Evolutionary conservation across 37 sponge, comb jelly and placozoan species (phyloP), one percentile per base, ranked within the genome.

Genomic region (Chondrilla cf. caribensis): DNA sequence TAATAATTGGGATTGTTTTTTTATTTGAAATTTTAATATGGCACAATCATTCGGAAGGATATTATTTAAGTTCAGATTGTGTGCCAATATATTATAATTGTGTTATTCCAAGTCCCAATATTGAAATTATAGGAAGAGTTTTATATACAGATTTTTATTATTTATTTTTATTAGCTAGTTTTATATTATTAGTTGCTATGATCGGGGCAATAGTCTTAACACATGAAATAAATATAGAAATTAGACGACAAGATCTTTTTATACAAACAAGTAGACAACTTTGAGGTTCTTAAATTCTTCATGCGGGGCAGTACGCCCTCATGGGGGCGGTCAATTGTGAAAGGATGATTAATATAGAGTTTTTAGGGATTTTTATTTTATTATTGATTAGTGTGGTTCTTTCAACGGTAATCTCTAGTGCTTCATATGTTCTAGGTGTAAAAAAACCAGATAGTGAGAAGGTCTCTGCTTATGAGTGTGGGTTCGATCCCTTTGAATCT

Each of bases 181-280:
- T 88, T 88, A 77, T 91, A 82, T 91, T 91, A 91, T 91, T 91
- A 60, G 92, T 88, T 62, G 92, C 92, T 32, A 88, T 91, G 92
- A 65, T 91, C 18, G 92, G 92, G 57, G 92, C 89, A 28, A 91
- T 91, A 44, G 86, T 91, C 37, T 78, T 91, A 78, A 88, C 90
- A 75, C 85, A 84, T 64, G 86, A 85, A 17, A 33, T 25, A 58
- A 65, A 77, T 55, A 59, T 31, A 44, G 67, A 81, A 40, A 77
- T 80, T 59, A 91, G 81, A 88, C 73, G 79, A 78, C 89, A 84
- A 78, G 83, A 84, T 66, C 59, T 85, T 81, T 82, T 85, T 88
- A 62, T 80, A 38, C 88, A 90, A 81, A 84, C 72, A 35, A 90
- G 87, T 84, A 84, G 87, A 24, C 41, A 62, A 58, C 28, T 19